phyloP scores from a whole-genome alignment of 2,888 invertebrate genomes.

The Cerastoderma edule region DNA sequence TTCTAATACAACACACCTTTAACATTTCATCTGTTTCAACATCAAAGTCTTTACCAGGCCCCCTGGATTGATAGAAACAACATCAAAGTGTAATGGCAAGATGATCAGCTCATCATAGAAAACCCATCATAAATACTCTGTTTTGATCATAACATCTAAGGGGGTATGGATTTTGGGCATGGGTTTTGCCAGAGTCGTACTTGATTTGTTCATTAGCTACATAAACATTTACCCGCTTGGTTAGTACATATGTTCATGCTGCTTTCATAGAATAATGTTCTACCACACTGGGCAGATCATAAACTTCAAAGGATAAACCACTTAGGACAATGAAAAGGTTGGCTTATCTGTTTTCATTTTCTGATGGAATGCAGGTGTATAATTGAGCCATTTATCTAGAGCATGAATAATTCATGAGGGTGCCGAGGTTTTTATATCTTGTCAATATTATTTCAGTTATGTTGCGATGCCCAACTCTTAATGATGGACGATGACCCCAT shows the following conservation, averaged over 20 bases:
- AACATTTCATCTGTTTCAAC: slow-evolving; percentile 7
- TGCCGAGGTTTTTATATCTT: no score
- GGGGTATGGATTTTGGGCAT: not conserved
- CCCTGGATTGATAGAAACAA: slow-evolving; percentile 19
- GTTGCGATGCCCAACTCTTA: no score
- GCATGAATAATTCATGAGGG: slow-evolving; percentile 22
- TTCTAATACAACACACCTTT: slow-evolving; percentile 8
- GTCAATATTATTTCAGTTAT: no score
- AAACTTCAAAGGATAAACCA: slow-evolving; percentile 24
- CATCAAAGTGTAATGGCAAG: slow-evolving; percentile 6
- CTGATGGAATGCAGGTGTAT: slow-evolving; percentile 42
- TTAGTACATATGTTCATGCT: slow-evolving; percentile 27
- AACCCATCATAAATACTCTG: slow-evolving; percentile 16
- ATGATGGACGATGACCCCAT: no score
- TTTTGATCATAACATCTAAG: slow-evolving; percentile 24
- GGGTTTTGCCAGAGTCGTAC: slow-evolving; percentile 5
- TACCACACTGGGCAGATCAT: slow-evolving; percentile 15
- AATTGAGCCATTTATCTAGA: slow-evolving; percentile 20
- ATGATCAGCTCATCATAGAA: slow-evolving; percentile 24
- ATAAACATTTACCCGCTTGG: slow-evolving; percentile 8
- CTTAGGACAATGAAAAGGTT: slow-evolving; percentile 23
- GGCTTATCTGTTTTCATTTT: slow-evolving; percentile 30
- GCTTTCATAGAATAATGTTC: slow-evolving; percentile 19
- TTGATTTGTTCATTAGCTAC: slow-evolving; percentile 23
- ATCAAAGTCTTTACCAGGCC: slow-evolving; percentile 13